Evolutionary conservation across 2,113 vertebrate genomes (phyloP).

Genomic region (Myotis yumanensis): DNA sequence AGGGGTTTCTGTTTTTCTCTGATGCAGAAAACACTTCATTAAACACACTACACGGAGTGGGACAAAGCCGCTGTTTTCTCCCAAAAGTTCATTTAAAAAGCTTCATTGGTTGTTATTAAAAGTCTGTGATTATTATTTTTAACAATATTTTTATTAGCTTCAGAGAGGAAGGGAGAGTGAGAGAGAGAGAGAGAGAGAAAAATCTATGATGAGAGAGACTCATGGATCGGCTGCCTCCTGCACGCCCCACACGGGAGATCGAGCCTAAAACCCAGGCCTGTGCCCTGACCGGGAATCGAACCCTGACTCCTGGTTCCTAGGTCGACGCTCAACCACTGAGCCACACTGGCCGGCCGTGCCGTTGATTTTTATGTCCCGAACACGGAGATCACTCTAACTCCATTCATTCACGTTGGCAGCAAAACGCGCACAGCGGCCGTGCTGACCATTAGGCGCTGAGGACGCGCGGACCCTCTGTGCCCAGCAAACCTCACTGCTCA

Average conservation of each 20-base stretch:
- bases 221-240: too few species aligned
- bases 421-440: neutral
- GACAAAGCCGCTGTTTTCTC: neutral
- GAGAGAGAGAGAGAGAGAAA: neutral
- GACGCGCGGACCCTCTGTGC: neutral
- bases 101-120: neutral
- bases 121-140: neutral
- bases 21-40: neutral
- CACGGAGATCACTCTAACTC: neutral
- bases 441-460: neutral
- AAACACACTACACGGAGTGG: neutral
- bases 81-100: constrained; percentile 28
- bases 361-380: neutral
- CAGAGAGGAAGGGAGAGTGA: neutral
- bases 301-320: too few species aligned
- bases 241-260: too few species aligned
- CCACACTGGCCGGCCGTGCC: neutral
- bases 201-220: too few species aligned
- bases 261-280: too few species aligned
- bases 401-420: neutral
- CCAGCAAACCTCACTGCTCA: neutral
- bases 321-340: too few species aligned
- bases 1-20: neutral
- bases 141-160: neutral
- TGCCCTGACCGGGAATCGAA: too few species aligned